Base-by-base conservation (phyloP, 2,797 vertebrate genomes). In the Enteromius radiatus region DNA sequence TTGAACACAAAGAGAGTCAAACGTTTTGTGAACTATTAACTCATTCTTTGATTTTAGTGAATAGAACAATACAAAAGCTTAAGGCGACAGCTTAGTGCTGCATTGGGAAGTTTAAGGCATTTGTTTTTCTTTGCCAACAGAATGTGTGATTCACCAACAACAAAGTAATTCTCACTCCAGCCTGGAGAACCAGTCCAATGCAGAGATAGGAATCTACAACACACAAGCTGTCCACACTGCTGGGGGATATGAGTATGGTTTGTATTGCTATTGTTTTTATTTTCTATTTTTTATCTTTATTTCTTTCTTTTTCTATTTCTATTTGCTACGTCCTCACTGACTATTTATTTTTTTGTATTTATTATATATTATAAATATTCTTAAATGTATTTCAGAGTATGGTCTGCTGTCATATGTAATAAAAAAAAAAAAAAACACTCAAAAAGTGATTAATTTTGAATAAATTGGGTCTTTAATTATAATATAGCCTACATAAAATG, bases 121-220 rank as follows among this genome's bases (percentile, higher is more conserved):
- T 41, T 15, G 5, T 78, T 49, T 69, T 26, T 26, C 23, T 84
- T 33, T 69, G 8, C 36, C 56, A 12, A 70, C 74, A 86, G 84
- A 70, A 33, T 49, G 28, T 71, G 41, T 69, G 64, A 82, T 84
- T 74, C 21, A 84, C 38, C 69, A 84, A 83, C 82, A 41, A 31
- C 63, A 61, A 7, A n/a, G 26, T 63, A 5, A 73, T 71, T 61
- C 31, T 9, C 54, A 64, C 10, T 28, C 61, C 68, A 14, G n/a
- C 74, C 64, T 26, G 31, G 47, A 67, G 47, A 36, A 69, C 26
- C 74, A 80, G n/a, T 45, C 17, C 15, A 82, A 47, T 65, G 11
- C 31, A 12, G 6, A 47, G 45, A 28, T 4, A 5, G 45, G 33
- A n/a, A 28, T 28, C n/a, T 81, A 74, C 45, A 64, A 64, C 59